A percentile compares a stretch with the other conserved stretches of the same genome.
These are phyloP conservation scores for Chrysomela aeneicollis DNA, from an alignment of 2,888 invertebrate species.

Conservation along the genomic window DNA sequence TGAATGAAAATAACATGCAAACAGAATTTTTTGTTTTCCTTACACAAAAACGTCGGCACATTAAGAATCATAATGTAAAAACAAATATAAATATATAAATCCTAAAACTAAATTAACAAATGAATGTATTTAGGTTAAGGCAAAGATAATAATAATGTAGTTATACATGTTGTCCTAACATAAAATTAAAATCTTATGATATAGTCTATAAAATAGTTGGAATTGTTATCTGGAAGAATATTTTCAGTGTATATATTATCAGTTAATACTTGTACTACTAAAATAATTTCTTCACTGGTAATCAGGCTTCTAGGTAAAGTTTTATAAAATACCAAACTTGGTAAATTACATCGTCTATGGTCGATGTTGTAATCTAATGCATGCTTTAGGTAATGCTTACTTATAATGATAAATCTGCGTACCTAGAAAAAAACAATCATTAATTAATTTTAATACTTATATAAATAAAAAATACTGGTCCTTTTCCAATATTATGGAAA, in stretches of 20 bases:
- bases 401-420: slow-evolving; percentile 40
- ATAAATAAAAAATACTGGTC: too few species aligned
- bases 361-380: slow-evolving; percentile 46
- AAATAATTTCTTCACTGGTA: slow-evolving; percentile 27
- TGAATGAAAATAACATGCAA: too few species aligned
- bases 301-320: not conserved
- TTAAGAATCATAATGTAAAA: too few species aligned
- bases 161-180: too few species aligned
- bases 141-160: too few species aligned
- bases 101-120: too few species aligned
- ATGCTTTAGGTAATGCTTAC: slow-evolving; percentile 17
- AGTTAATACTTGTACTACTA: slow-evolving; percentile 44
- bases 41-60: too few species aligned
- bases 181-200: slow-evolving; percentile 29
- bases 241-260: slow-evolving; percentile 16
- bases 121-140: too few species aligned
- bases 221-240: slow-evolving; percentile 37
- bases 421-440: slow-evolving; percentile 40
- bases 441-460: not conserved
- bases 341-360: slow-evolving; percentile 40
- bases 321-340: slow-evolving; percentile 21
- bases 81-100: too few species aligned
- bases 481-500: too few species aligned
- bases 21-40: too few species aligned
- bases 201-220: slow-evolving; percentile 49